Base-by-base conservation (phyloP, 1,140 invertebrate species). In the Drosophila chauvacae region DNA sequence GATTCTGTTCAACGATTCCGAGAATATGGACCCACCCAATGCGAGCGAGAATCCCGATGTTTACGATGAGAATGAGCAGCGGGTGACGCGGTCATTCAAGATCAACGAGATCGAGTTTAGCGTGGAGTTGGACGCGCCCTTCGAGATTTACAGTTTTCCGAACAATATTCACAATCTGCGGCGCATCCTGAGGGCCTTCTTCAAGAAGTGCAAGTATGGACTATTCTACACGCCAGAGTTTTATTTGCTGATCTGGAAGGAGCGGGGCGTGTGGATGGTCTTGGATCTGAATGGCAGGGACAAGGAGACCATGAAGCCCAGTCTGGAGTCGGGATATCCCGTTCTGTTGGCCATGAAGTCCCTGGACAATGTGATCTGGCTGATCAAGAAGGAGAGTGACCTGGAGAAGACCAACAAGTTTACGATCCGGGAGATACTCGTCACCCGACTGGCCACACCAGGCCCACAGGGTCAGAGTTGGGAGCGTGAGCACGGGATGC, bases 211-310 rank as follows among this genome's bases (percentile, higher is more conserved):
- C n/a, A 85, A 81, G 9, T 60, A 60, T 14, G 81, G 59, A 0
- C 10, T 88, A 0, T 90, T 90, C 47, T 90, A 41, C 33, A 79
- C 81, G 0, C 70, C 74, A 0, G 58, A 53, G 28, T 81, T 64
- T 68, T 90, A 90, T 63, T 16, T 90, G 33, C 47, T 90, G 0
- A 90, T 90, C 11, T 90, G 86, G 85, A 81, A 81, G 48, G 85
- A 90, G 35, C 57, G 66, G 0, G 85, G 85, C 6, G 39, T 90
- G 3, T 90, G 85, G 86, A 73, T 90, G 81, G 85, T 90, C 1
- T 37, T 90, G 13, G 85, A 90, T 45, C 30, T 90, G 6, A 85
- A 76, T 56, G 85, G 85, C 13, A 68, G 85, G 10, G 68, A 90
- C 7, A 64, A 35, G 48, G 75, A 63, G 0, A 80, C 74, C 1